Evolutionary conservation across 2,113 vertebrate genomes (phyloP).

Genomic region (Gymnorhina tibicen): DNA sequence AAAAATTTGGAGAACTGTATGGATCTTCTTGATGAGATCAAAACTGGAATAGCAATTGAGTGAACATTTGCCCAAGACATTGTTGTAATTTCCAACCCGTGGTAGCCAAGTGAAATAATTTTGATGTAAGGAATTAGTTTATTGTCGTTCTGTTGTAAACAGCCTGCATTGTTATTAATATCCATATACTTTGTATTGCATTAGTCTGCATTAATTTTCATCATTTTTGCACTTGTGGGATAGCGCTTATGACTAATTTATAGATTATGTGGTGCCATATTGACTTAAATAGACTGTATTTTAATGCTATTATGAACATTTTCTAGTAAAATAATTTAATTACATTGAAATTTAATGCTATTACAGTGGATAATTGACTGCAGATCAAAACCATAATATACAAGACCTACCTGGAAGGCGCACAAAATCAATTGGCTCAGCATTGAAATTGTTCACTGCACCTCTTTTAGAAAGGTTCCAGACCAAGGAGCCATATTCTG

Average conservation of each 20-base stretch:
- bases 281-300: constrained; percentile 50
- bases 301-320: constrained; percentile 44
- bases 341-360: constrained; percentile 34
- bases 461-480: background rate
- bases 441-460: background rate
- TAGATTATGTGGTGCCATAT: constrained; percentile 11
- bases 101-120: background rate
- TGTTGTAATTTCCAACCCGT: background rate
- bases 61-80: background rate
- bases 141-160: background rate
- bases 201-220: background rate
- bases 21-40: background rate
- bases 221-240: constrained; percentile 3
- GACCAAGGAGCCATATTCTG: background rate
- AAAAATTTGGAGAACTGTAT: background rate
- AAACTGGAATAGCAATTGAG: background rate
- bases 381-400: constrained; percentile 28
- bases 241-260: constrained; percentile 18
- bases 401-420: background rate
- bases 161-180: background rate
- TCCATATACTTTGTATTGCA: background rate
- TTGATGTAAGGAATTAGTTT: background rate
- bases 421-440: constrained; percentile 2
- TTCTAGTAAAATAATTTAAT: constrained; percentile 45
- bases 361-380: constrained; percentile 44